A percentile compares a stretch with the other conserved stretches of the same genome.
Conservation (phyloP, 2,113 vertebrate genomes). For the Electrona antarctica region DNA sequence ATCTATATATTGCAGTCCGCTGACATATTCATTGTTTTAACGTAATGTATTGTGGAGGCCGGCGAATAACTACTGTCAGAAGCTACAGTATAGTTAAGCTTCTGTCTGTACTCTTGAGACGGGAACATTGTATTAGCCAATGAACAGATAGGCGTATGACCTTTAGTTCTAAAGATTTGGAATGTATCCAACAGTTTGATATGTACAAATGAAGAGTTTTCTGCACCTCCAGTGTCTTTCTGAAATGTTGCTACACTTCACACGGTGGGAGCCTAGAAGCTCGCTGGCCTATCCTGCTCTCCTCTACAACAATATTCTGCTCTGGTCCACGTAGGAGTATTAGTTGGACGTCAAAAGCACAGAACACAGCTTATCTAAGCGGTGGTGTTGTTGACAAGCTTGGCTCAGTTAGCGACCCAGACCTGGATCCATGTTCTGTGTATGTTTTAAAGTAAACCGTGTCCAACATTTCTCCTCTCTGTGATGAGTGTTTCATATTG, state of each 20-base stretch:
- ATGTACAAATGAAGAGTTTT: conserved; percentile 10
- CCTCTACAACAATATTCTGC: conserved; percentile 23
- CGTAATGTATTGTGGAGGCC: background rate
- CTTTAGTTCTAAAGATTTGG: background rate
- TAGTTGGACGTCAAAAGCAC: conserved; percentile 50
- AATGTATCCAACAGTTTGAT: background rate
- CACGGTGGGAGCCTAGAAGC: conserved; percentile 34
- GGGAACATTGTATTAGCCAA: background rate
- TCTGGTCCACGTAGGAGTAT: conserved; percentile 35
- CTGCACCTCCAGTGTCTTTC: conserved; percentile 4
- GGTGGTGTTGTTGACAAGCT: conserved; percentile 58
- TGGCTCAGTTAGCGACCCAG: conserved; percentile 48
- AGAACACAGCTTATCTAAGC: conserved; percentile 53
- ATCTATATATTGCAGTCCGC: no score
- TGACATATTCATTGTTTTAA: conserved; percentile 1
- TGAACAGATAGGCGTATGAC: background rate
- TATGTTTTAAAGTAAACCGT: conserved; percentile 62
- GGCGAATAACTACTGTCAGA: background rate
- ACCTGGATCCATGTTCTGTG: conserved; percentile 42
- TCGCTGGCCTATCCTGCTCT: conserved; percentile 34
- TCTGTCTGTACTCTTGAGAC: background rate
- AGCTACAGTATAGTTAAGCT: background rate
- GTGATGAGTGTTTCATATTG: conserved; percentile 74
- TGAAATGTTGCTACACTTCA: conserved; percentile 24
- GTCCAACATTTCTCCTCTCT: conserved; percentile 54